phyloP scores from a whole-genome alignment of 2,797 vertebrate genomes.

The Tolypeutes matacus region DNA sequence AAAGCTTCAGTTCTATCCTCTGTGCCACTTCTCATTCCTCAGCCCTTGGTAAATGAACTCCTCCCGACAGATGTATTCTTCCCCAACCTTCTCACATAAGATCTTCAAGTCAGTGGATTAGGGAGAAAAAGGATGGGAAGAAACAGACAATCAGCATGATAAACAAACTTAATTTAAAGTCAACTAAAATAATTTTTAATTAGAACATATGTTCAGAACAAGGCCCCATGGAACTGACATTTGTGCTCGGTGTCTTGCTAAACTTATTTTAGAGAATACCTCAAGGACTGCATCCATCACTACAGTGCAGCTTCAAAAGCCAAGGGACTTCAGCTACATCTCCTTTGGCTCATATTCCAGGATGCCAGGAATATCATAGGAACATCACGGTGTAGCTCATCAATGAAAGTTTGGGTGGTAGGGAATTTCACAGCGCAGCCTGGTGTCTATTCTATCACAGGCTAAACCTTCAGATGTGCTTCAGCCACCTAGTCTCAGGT shows the following conservation, averaged over 20 bases:
- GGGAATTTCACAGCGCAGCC: background rate
- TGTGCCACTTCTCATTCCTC: background rate
- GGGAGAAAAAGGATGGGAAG: constrained; percentile 47
- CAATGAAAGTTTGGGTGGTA: background rate
- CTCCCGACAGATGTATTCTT: background rate
- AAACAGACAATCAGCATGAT: constrained; percentile 44
- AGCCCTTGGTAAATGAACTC: background rate
- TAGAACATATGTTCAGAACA: constrained; percentile 73
- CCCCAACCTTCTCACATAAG: background rate
- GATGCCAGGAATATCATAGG: background rate
- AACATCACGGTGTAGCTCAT: background rate
- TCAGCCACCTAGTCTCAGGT: background rate
- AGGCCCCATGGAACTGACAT: constrained; percentile 49
- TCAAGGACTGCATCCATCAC: background rate
- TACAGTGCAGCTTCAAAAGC: background rate
- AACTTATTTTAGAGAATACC: background rate
- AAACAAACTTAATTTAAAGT: constrained; percentile 60
- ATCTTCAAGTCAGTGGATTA: background rate
- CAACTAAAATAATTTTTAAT: constrained; percentile 77
- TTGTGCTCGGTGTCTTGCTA: background rate
- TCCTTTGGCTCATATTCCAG: background rate
- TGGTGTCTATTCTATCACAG: background rate
- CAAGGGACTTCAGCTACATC: background rate
- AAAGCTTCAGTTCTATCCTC: background rate
- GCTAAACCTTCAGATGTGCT: background rate